Percentiles rank a stretch among this genome's conserved stretches.
These are phyloP conservation scores for Microhierax caerulescens DNA, from an alignment of 2,797 vertebrate genomes.

Conservation along the genomic window DNA sequence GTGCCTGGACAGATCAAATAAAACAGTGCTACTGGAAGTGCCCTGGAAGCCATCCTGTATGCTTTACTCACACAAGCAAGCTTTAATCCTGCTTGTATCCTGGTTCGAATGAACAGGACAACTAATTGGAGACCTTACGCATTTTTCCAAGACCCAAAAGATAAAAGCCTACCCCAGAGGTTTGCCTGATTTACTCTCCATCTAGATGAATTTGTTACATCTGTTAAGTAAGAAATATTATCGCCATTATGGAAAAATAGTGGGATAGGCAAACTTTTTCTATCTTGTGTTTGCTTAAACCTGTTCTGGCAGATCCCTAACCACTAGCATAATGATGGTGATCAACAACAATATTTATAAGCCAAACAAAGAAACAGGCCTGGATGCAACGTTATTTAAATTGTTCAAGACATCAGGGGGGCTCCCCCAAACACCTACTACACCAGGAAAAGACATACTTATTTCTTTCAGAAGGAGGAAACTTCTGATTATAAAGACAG, in stretches of 20 bases:
- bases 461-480: background rate
- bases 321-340: background rate
- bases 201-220: background rate
- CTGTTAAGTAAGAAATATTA: slow-evolving; percentile 3
- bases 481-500: background rate
- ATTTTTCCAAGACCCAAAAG: slow-evolving; percentile 22
- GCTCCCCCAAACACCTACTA: background rate
- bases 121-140: slow-evolving; percentile 19
- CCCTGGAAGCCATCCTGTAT: background rate
- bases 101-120: background rate
- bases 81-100: background rate
- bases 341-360: background rate
- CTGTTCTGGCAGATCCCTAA: background rate
- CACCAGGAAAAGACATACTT: background rate
- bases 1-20: slow-evolving; percentile 8
- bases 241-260: background rate
- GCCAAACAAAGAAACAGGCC: background rate
- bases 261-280: background rate
- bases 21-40: background rate
- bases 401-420: background rate
- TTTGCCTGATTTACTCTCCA: background rate
- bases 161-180: background rate
- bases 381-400: background rate
- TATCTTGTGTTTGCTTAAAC: background rate
- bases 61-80: background rate